Evolutionary conservation across 2,888 invertebrate genomes (phyloP), one percentile per base, ranked within the genome.

Genomic region (Rhabditophanes sp.): DNA sequence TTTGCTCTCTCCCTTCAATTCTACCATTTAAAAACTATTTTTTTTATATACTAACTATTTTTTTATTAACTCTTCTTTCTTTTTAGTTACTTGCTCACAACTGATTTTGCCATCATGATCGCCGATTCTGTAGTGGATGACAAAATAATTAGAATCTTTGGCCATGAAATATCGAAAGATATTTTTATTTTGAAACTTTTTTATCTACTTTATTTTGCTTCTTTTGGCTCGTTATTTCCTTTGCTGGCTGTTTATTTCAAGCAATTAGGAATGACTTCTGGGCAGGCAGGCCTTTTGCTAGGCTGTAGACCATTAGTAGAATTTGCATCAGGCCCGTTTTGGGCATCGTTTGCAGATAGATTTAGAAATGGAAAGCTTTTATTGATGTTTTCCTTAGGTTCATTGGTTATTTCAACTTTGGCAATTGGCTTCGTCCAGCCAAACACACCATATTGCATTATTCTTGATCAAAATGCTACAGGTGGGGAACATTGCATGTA

Each of bases 191-290:
- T 87, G 52, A 93, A 96, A 70, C 79, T 83, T 15, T 96, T 96
- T 70, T 96, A 96, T 68, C 90, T 99, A 71, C 90, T 90, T 75
- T 96, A 93, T 72, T 96, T 90, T 69, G 85, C 90, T 25, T 90
- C 93, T 1, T 96, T 96, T 67, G 96, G 96, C 4, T 87, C 87
- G 1, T 75, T 96, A 11, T 96, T 93, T 66, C 96, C 96, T 0
- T 72, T 99, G 42, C 82, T 96, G 79, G 93, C 88, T 22, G 84
- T 96, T 27, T 99, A 93, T 71, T 96, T 96, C 74, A 99, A 96
- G 72, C 93, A 93, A 73, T 80, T 93, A 78, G 88, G 88, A 40
- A 88, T 96, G 87, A 90, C 88, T 69, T 83, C 90, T 1, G 80
- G 80, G 12, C 50, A 61, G 46, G 55, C 64, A 3, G 65, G 65